Percentiles rank a stretch among this genome's conserved stretches.
Conservation (phyloP, 1,140 invertebrate species). For the Ladona fulva region DNA sequence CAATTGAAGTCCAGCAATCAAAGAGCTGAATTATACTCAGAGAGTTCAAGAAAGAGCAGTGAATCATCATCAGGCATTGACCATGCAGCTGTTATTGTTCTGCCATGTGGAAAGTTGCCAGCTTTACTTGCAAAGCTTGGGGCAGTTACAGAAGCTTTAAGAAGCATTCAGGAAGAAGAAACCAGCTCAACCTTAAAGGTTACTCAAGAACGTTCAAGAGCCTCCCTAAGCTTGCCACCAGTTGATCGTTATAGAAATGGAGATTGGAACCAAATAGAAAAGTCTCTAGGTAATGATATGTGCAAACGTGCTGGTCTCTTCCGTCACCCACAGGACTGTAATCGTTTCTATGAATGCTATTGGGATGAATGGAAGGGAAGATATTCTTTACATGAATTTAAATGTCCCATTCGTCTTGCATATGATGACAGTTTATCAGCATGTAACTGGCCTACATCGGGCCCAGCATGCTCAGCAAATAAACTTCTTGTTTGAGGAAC, state of each 20-base stretch:
- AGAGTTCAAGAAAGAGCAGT: too few species aligned
- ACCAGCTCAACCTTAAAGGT: neutral
- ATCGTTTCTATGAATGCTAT: conserved; percentile 76
- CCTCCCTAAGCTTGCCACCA: conserved; percentile 18
- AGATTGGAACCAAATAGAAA: conserved; percentile 32
- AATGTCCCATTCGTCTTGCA: conserved; percentile 69
- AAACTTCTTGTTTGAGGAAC: conserved; percentile 45
- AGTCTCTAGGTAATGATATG: conserved; percentile 47
- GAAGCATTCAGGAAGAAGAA: neutral
- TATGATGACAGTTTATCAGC: conserved; percentile 65
- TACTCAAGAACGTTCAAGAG: neutral
- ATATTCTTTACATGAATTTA: conserved; percentile 68
- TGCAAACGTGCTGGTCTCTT: conserved; percentile 65
- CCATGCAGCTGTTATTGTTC: neutral
- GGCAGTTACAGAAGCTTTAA: neutral
- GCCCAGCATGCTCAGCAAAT: conserved; percentile 62
- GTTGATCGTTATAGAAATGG: conserved; percentile 47
- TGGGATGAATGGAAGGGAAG: conserved; percentile 72
- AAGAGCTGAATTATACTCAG: too few species aligned
- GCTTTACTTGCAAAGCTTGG: neutral
- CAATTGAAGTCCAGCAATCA: too few species aligned
- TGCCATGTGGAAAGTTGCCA: neutral
- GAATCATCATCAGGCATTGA: neutral
- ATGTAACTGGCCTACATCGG: conserved; percentile 75
- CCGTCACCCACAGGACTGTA: conserved; percentile 69